Conservation (phyloP, 2,113 vertebrate species). For the Chlamydotis undulata region DNA sequence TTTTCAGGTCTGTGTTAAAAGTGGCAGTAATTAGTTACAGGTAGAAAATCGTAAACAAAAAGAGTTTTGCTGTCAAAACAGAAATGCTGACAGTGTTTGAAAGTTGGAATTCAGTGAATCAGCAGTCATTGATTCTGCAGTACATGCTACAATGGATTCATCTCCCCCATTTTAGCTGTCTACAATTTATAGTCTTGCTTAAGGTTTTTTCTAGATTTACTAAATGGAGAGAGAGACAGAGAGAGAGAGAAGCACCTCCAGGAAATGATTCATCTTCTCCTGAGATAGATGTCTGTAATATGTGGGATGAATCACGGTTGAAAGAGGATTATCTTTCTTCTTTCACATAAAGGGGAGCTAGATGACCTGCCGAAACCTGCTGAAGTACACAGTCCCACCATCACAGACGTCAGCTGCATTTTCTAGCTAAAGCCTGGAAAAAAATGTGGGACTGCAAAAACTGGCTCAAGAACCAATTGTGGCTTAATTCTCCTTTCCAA, state of each 20-base stretch:
- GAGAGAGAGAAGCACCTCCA: neutral
- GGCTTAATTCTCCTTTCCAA: neutral
- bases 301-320: conserved; percentile 21
- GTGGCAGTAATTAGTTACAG: neutral
- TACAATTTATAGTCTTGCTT: neutral
- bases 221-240: neutral
- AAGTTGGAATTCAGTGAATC: neutral
- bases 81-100: neutral
- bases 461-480: neutral
- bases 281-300: conserved; percentile 35
- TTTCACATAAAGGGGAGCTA: neutral
- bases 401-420: neutral
- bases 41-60: neutral
- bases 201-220: conserved; percentile 22
- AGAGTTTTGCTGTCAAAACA: neutral
- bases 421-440: neutral
- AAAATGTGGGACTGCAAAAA: neutral
- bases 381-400: neutral
- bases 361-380: conserved; percentile 18
- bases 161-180: neutral
- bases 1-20: neutral
- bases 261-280: conserved; percentile 28
- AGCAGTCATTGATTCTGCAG: neutral
- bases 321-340: conserved; percentile 13
- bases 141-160: neutral